These are phyloP conservation scores for Carollia perspicillata DNA, from an alignment of 2,113 vertebrate species.

Conservation along the genomic window DNA sequence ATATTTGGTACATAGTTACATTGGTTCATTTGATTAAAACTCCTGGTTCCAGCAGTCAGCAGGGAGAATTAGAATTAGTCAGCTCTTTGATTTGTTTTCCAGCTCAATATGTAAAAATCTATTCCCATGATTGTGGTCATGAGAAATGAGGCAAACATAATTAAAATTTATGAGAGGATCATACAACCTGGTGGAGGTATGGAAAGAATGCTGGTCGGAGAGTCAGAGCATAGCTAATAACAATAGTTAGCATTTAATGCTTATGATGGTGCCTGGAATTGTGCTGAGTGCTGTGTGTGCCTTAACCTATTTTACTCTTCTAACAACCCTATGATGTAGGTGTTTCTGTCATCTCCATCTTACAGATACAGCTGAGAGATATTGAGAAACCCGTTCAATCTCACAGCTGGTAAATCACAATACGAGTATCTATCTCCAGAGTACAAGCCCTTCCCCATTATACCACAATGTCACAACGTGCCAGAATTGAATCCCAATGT, in stretches of 20 bases:
- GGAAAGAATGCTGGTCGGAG: neutral
- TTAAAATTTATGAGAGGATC: conserved; percentile 39
- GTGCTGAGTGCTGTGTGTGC: neutral
- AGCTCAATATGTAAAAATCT: conserved; percentile 52
- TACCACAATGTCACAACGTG: neutral
- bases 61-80: conserved; percentile 41
- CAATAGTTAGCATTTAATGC: neutral
- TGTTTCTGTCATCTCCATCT: neutral
- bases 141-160: conserved; percentile 38
- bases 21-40: conserved; percentile 63
- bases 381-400: neutral
- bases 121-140: neutral
- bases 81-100: conserved; percentile 37
- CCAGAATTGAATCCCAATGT: neutral
- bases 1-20: conserved; percentile 37
- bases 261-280: neutral
- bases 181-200: neutral
- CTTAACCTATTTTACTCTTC: neutral
- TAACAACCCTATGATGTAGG: neutral
- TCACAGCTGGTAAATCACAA: neutral
- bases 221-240: neutral
- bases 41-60: neutral
- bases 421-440: neutral
- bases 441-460: neutral
- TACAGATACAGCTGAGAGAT: neutral